A percentile compares a stretch with the other conserved stretches of the same genome.
These are phyloP conservation scores for Tethya wilhelma DNA, from an alignment of 37 sponge, comb jelly and placozoan genomes.

Conservation along the genomic window DNA sequence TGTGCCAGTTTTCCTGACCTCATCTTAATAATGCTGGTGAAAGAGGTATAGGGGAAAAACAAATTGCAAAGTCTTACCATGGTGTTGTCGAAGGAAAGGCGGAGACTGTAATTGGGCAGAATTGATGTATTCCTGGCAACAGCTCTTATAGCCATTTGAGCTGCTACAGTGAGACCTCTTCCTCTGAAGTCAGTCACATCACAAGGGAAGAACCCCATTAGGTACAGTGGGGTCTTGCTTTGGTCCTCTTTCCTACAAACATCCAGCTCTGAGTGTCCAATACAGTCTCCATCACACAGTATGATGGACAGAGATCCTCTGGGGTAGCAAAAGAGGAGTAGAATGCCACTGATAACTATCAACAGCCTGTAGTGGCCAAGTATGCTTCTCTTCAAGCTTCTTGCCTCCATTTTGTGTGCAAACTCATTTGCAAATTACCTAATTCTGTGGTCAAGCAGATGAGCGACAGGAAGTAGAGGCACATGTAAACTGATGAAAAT, in stretches of 20 bases:
- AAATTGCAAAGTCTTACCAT: conserved; percentile 27
- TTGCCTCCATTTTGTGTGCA: too few species aligned
- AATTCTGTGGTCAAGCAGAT: too few species aligned
- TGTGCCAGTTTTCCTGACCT: too few species aligned
- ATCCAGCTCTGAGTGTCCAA: neutral
- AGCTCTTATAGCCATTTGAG: conserved; percentile 58
- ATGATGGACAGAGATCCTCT: neutral
- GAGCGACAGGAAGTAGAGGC: too few species aligned
- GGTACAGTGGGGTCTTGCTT: conserved; percentile 3
- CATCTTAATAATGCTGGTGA: too few species aligned
- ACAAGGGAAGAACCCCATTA: conserved; percentile 66
- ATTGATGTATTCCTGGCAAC: neutral
- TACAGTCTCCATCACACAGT: conserved; percentile 46
- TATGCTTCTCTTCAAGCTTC: too few species aligned
- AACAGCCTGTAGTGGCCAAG: too few species aligned
- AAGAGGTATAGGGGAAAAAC: too few species aligned
- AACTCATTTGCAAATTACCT: too few species aligned
- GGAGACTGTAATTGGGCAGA: conserved; percentile 35
- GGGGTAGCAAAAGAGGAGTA: too few species aligned
- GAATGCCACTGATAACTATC: too few species aligned
- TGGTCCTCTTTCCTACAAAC: neutral
- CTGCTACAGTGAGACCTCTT: conserved; percentile 52
- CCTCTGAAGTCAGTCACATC: conserved; percentile 24
- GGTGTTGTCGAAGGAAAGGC: conserved; percentile 34
- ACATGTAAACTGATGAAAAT: too few species aligned